phyloP scores from a whole-genome alignment of 2,113 vertebrate genomes.

The Pipa parva region DNA sequence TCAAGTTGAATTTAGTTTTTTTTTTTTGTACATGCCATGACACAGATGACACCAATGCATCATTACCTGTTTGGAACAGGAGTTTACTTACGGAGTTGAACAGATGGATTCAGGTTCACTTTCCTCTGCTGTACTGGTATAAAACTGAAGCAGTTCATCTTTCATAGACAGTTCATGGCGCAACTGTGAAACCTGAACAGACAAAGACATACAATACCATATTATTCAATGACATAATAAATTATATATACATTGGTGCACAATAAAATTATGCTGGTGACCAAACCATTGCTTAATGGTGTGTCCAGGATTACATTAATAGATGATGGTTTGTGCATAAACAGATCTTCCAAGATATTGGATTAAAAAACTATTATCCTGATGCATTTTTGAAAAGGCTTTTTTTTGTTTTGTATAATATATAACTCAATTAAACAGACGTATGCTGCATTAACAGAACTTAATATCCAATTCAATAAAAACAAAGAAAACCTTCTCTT shows the following conservation, averaged over 20 bases:
- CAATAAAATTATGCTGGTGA: neutral
- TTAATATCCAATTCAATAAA: no score
- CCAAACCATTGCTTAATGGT: neutral
- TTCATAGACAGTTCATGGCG: slow-evolving; percentile 96
- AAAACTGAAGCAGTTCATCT: slow-evolving; percentile 95
- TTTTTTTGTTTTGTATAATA: no score
- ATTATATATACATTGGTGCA: no score
- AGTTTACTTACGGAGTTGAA: slow-evolving; percentile 82
- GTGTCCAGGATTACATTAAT: neutral
- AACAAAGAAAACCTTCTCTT: no score
- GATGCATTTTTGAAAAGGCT: no score
- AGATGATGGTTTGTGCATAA: no score
- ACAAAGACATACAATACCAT: neutral
- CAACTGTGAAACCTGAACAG: slow-evolving; percentile 86
- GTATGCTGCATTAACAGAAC: no score
- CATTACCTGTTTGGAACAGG: neutral
- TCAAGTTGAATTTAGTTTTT: neutral
- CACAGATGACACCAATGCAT: neutral
- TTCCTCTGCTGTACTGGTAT: slow-evolving; percentile 88
- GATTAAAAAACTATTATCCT: no score
- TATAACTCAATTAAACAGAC: no score
- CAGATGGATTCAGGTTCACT: slow-evolving; percentile 84
- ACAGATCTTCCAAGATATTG: no score
- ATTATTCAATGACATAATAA: neutral
- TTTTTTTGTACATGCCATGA: neutral